Conservation (phyloP, 2,888 invertebrate genomes). For the Ennomos erosarius region DNA sequence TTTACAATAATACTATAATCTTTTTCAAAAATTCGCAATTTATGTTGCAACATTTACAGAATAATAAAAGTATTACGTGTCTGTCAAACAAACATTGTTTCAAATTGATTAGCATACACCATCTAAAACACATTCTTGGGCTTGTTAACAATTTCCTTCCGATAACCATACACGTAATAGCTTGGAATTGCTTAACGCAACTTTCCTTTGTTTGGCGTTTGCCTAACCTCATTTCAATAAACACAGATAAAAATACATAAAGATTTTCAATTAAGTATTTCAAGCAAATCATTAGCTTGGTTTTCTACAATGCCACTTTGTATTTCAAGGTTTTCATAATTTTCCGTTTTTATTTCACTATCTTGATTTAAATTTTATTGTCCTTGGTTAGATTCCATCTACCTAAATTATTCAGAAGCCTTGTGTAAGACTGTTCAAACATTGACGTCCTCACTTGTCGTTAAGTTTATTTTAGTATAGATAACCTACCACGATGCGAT, state of each 20-base stretch:
- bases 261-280: no score
- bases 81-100: conserved; percentile 58
- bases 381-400: conserved; percentile 15
- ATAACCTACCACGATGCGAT: conserved; percentile 63
- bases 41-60: conserved; percentile 61
- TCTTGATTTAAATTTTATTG: background rate
- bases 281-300: no score
- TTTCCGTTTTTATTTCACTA: background rate
- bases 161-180: conserved; percentile 39
- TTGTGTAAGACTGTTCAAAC: conserved; percentile 61
- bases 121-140: conserved; percentile 62
- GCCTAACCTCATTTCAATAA: conserved; percentile 36
- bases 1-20: no score
- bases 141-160: conserved; percentile 58
- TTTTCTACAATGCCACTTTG: no score
- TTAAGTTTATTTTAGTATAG: conserved; percentile 65
- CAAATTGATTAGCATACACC: conserved; percentile 67
- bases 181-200: conserved; percentile 46
- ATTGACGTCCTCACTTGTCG: conserved; percentile 68
- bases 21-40: background rate
- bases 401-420: conserved; percentile 43
- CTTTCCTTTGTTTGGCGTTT: conserved; percentile 58
- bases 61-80: conserved; percentile 58
- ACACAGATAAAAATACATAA: conserved; percentile 13
- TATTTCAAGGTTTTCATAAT: background rate